Base-by-base conservation (phyloP, 2,888 invertebrate species). In the Hecatera dysodea region DNA sequence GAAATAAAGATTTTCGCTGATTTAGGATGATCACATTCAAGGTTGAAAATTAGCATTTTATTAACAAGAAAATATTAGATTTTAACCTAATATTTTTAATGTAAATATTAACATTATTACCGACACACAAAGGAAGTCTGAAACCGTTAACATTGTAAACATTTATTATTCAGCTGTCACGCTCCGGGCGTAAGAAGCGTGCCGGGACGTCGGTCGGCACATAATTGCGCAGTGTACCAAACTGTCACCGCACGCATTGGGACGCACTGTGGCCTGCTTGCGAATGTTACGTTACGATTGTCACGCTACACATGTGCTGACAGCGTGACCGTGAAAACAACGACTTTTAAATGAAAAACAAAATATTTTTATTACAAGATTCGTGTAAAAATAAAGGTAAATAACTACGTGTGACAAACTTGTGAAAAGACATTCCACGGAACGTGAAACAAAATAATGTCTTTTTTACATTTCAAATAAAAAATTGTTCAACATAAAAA, bases 251-350 rank as follows among this genome's bases (percentile, higher is more conserved):
- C 60, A 78, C 72, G 76, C 83, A 82, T 81, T 78, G 75, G 72
- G 80, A 78, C 72, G 69, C 69, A 65, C 66, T 83, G 80, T 87
- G 86, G 84, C 86, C 86, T 75, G 84, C 75, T 85, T 84, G 78
- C 67, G 75, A 80, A 76, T 80, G 81, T 87, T 78, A 69, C 50
- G 73, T 79, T 81, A 75, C 81, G 29, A 50, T 50, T 46, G 24
- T 62, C 56, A 73, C 50, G 52, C 57, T 44, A 57, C 50, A 59
- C 67, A 67, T 15, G 22, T 67, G 67, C 57, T 72, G 76, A 57
- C 75, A 48, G 67, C 62, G 42, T 17, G 75, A 81, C 77, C 74
- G 80, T 64, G 39, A 53, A 75, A 72, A 57, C 33, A 44, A 64
- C 44, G 67, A 29, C n/a, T 11, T 59, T 72, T 52, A 17, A n/a